Conservation (phyloP, 2,888 invertebrate species). For the Cryptocephalus moraei region DNA sequence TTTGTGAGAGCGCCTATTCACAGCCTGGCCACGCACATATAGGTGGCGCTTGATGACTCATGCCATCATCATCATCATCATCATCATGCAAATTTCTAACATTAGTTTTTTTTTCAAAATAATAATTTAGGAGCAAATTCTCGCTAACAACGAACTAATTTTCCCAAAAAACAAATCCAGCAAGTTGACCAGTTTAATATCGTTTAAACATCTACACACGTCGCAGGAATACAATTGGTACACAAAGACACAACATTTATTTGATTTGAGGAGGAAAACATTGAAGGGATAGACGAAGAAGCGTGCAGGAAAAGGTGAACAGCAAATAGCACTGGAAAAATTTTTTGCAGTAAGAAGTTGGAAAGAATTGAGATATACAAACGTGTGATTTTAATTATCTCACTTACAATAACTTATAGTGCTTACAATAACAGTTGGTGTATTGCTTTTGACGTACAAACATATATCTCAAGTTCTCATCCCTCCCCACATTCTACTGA, state of each 20-base stretch:
- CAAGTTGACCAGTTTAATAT: slow-evolving; percentile 1
- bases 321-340: slow-evolving; percentile 14
- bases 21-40: slow-evolving; percentile 58
- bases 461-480: not conserved
- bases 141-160: slow-evolving; percentile 6
- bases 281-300: slow-evolving; percentile 21
- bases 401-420: too few relatives aligned
- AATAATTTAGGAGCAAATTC: not conserved
- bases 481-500: slow-evolving; percentile 8
- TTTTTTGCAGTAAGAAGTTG: not conserved
- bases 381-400: not conserved
- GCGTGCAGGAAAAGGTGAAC: slow-evolving; percentile 27
- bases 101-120: too few relatives aligned
- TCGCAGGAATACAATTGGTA: slow-evolving; percentile 13
- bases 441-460: too few relatives aligned
- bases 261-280: slow-evolving; percentile 9
- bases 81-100: not conserved
- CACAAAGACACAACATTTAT: slow-evolving; percentile 12
- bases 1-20: slow-evolving; percentile 43
- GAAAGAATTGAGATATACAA: not conserved
- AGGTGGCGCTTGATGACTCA: slow-evolving; percentile 25
- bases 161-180: slow-evolving; percentile 6
- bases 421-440: too few relatives aligned
- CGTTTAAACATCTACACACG: slow-evolving; percentile 12
- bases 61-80: slow-evolving; percentile 17